phyloP scores from a whole-genome alignment of 2,888 invertebrate species.

The Sialis fuliginosa region DNA sequence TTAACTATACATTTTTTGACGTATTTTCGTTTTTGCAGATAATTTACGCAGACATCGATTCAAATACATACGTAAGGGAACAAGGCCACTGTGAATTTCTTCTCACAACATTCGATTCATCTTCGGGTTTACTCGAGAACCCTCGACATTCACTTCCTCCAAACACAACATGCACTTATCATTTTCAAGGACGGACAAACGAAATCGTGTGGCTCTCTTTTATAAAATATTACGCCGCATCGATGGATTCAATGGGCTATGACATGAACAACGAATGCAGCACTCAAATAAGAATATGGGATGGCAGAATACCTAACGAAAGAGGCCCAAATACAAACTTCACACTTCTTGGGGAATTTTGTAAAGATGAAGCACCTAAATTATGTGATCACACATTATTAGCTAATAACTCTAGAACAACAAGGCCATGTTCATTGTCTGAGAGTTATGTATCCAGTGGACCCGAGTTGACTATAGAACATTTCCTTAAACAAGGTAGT shows the following conservation, averaged over 20 bases:
- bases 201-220: slow-evolving; percentile 74
- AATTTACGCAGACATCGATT: slow-evolving; percentile 55
- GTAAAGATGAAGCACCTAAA: slow-evolving; percentile 56
- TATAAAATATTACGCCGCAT: slow-evolving; percentile 62
- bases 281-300: slow-evolving; percentile 58
- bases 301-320: slow-evolving; percentile 35
- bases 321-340: slow-evolving; percentile 22
- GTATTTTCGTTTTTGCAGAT: slow-evolving; percentile 30
- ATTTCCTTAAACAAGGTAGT: slow-evolving; percentile 59
- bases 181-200: slow-evolving; percentile 53
- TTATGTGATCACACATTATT: slow-evolving; percentile 58
- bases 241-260: slow-evolving; percentile 43
- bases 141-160: slow-evolving; percentile 63
- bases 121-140: slow-evolving; percentile 54
- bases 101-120: slow-evolving; percentile 53
- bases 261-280: slow-evolving; percentile 53
- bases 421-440: slow-evolving; percentile 47
- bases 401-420: slow-evolving; percentile 51
- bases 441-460: slow-evolving; percentile 67
- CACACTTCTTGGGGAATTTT: slow-evolving; percentile 53
- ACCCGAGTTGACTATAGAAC: slow-evolving; percentile 56
- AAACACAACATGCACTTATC: slow-evolving; percentile 66
- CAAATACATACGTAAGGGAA: slow-evolving; percentile 54
- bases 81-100: slow-evolving; percentile 61
- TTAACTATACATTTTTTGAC: no score